These are phyloP conservation scores for Anhinga anhinga DNA, from an alignment of 2,113 vertebrate species.

Conservation along the genomic window DNA sequence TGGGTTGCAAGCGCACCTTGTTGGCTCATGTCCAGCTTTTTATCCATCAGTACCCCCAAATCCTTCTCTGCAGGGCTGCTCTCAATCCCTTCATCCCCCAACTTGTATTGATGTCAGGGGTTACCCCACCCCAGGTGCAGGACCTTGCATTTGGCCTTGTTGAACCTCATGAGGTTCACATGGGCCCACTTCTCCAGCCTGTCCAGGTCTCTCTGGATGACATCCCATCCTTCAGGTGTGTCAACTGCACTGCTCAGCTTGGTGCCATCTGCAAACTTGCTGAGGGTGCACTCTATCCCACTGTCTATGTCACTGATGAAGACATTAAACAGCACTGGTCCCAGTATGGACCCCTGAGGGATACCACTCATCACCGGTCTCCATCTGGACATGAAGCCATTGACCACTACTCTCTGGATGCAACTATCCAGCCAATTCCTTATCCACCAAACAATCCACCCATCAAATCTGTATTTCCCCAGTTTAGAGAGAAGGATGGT, in stretches of 20 bases:
- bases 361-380: background rate
- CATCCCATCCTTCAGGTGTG: background rate
- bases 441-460: background rate
- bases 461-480: background rate
- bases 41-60: too few relatives aligned
- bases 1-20: too few relatives aligned
- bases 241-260: background rate
- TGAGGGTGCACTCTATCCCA: background rate
- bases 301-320: background rate
- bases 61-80: background rate
- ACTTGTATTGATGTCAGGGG: background rate
- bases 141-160: background rate
- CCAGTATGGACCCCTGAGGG: background rate
- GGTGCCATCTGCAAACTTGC: background rate
- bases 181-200: background rate
- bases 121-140: background rate
- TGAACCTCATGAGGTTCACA: background rate
- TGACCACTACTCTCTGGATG: background rate
- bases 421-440: background rate
- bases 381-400: background rate
- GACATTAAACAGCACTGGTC: too few relatives aligned
- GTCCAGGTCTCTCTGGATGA: background rate
- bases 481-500: background rate
- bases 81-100: background rate
- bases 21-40: too few relatives aligned